These are phyloP conservation scores for Psix sp. DNA, from an alignment of 1,140 invertebrate species.

Conservation along the genomic window DNA sequence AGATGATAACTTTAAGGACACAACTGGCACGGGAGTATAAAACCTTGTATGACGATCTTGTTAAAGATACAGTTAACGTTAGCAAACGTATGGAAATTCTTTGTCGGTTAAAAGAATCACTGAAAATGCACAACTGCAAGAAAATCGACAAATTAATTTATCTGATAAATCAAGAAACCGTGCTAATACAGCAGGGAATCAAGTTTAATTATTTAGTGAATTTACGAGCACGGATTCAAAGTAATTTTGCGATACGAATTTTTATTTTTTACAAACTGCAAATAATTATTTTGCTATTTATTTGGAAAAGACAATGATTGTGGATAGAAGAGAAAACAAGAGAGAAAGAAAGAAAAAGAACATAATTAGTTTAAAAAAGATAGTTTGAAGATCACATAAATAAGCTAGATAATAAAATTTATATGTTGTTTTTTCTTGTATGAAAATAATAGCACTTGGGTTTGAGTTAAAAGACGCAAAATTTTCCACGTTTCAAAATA, in stretches of 20 bases:
- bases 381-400: too few species aligned
- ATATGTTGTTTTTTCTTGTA: too few species aligned
- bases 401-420: too few species aligned
- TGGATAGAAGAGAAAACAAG: too few species aligned
- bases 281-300: too few species aligned
- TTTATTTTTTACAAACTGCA: too few species aligned
- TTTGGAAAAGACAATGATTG: too few species aligned
- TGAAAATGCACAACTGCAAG: slow-evolving; percentile 76
- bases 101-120: slow-evolving; percentile 70
- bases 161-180: slow-evolving; percentile 81
- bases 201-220: slow-evolving; percentile 75
- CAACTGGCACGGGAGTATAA: slow-evolving; percentile 81
- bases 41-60: slow-evolving; percentile 78
- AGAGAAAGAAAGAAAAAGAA: too few species aligned
- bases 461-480: too few species aligned
- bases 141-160: slow-evolving; percentile 78
- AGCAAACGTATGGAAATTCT: slow-evolving; percentile 80
- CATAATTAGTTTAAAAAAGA: too few species aligned
- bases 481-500: too few species aligned
- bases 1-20: slow-evolving; percentile 82
- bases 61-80: slow-evolving; percentile 71
- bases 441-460: too few species aligned
- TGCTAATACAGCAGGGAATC: slow-evolving; percentile 77
- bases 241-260: slow-evolving; percentile 59
- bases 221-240: slow-evolving; percentile 78